These are phyloP conservation scores for Melanotus villosus DNA, from an alignment of 2,888 invertebrate species.

Conservation along the genomic window DNA sequence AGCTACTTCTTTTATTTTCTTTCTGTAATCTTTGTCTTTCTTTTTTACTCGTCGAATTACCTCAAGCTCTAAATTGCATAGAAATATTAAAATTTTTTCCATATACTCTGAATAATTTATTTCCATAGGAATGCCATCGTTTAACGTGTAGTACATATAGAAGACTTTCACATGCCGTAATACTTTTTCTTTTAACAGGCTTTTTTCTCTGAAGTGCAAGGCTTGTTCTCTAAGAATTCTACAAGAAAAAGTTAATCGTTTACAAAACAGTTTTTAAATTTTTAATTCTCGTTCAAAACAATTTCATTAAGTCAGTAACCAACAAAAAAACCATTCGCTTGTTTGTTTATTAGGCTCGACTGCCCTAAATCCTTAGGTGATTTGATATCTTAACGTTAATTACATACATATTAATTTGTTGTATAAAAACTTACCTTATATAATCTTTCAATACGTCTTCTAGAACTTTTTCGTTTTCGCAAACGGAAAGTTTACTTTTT, in stretches of 20 bases:
- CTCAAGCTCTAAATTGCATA: constrained; percentile 54
- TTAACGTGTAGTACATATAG: constrained; percentile 51
- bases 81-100: constrained; percentile 57
- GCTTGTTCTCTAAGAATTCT: constrained; percentile 54
- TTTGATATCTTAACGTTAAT: too few relatives aligned
- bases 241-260: not conserved
- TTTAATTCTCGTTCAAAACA: not conserved
- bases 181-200: constrained; percentile 47
- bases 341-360: too few relatives aligned
- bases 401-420: too few relatives aligned
- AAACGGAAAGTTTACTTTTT: constrained; percentile 41
- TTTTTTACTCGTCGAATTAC: constrained; percentile 49
- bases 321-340: not conserved
- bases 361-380: too few relatives aligned
- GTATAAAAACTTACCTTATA: constrained; percentile 50
- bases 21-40: constrained; percentile 36
- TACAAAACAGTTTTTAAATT: not conserved
- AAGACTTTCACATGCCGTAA: constrained; percentile 54
- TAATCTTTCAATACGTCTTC: constrained; percentile 54
- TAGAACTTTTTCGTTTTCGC: constrained; percentile 49
- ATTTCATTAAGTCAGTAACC: not conserved
- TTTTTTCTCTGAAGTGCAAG: constrained; percentile 49
- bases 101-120: constrained; percentile 55
- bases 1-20: constrained; percentile 36
- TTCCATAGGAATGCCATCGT: constrained; percentile 46